Percentiles rank a stretch among this genome's conserved stretches.
Conservation (phyloP, 2,797 vertebrate genomes). For the Neomorphus geoffroyi region DNA sequence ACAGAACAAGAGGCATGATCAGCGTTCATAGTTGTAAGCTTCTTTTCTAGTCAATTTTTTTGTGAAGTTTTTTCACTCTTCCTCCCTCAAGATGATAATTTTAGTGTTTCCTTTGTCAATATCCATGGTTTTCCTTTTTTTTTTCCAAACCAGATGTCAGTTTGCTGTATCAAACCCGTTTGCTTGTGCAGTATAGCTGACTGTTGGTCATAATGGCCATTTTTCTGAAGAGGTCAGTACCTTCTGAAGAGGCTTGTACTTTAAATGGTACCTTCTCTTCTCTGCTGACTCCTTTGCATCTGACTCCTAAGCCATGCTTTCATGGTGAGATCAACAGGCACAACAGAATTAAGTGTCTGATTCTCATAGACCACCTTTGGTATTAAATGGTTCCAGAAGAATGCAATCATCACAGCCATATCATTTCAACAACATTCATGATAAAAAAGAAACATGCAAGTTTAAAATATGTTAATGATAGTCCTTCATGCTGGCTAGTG, state of each 20-base stretch:
- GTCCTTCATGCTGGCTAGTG: not conserved
- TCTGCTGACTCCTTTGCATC: not conserved
- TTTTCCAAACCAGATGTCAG: not conserved
- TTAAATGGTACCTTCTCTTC: not conserved
- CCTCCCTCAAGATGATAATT: not conserved
- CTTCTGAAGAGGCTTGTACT: not conserved
- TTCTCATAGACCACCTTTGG: not conserved
- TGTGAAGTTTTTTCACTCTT: not conserved
- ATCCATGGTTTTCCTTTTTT: not conserved
- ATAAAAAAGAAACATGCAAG: not conserved
- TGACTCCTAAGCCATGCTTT: not conserved
- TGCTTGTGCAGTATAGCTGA: not conserved
- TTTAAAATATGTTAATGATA: not conserved
- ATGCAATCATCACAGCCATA: not conserved
- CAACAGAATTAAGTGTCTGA: not conserved
- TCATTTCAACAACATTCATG: not conserved
- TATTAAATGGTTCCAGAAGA: not conserved
- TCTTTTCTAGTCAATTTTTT: not conserved
- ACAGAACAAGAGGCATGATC: not conserved
- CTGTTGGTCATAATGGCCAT: not conserved
- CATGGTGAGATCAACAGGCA: not conserved
- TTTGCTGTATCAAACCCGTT: not conserved
- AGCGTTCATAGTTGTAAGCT: not conserved
- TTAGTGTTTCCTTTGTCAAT: not conserved
- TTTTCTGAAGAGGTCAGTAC: not conserved